Conservation (phyloP, 2,113 vertebrate species). For the Centropus unirufus region DNA sequence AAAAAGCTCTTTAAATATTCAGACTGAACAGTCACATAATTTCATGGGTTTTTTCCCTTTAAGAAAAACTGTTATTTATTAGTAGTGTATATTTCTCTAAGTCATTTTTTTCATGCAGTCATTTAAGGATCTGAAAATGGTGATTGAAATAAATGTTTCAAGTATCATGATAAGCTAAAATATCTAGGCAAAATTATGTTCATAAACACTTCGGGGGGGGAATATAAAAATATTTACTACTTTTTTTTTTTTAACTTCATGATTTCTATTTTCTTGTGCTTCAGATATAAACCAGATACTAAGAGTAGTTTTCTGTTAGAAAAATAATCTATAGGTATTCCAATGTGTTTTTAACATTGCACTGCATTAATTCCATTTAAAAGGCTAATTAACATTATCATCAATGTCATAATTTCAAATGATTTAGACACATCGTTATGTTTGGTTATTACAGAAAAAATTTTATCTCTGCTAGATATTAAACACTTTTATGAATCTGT, state of each 20-base stretch:
- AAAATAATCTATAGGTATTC: neutral
- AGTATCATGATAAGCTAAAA: neutral
- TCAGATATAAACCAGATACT: neutral
- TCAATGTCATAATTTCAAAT: slow-evolving; percentile 47
- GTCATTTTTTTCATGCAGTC: neutral
- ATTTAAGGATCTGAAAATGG: neutral
- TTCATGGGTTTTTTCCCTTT: neutral
- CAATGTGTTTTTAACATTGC: neutral
- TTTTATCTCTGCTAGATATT: slow-evolving; percentile 45
- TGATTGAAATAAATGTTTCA: neutral
- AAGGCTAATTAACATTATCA: slow-evolving; percentile 24
- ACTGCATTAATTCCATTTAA: neutral
- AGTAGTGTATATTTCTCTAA: neutral
- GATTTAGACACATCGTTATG: slow-evolving; percentile 22
- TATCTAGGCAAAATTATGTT: neutral
- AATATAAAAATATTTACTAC: neutral
- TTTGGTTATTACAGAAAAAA: slow-evolving; percentile 17
- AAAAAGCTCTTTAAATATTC: neutral
- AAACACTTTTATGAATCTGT: slow-evolving; percentile 35
- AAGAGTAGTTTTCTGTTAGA: neutral
- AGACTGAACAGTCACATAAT: neutral
- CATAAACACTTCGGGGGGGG: neutral
- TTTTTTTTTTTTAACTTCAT: neutral
- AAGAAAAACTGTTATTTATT: neutral
- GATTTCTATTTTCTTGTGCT: neutral